Conservation (phyloP, 2,888 invertebrate genomes). For the Hanleya hanleyi region DNA sequence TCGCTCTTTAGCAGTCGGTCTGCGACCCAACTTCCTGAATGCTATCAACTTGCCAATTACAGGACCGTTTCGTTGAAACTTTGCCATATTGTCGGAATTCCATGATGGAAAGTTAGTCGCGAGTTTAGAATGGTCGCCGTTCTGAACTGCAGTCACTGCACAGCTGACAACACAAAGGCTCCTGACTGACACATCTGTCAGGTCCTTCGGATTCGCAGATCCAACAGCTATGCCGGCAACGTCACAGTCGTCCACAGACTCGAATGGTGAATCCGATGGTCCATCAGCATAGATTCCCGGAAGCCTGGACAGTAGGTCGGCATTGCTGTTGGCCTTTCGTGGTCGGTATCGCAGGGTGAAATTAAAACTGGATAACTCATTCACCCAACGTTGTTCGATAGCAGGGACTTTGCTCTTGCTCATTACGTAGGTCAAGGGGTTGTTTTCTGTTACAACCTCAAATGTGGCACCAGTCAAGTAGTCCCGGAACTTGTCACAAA, state of each 20-base stretch:
- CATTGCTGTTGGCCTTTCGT: constrained; percentile 22
- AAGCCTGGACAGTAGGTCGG: constrained; percentile 26
- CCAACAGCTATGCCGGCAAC: not conserved
- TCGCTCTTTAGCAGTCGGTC: too few species aligned
- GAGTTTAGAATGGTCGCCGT: too few species aligned
- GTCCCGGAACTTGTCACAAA: constrained; percentile 32
- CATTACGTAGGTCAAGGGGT: constrained; percentile 17
- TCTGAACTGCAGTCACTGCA: too few species aligned
- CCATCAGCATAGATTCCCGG: not conserved
- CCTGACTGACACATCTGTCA: too few species aligned
- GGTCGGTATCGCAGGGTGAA: constrained; percentile 20
- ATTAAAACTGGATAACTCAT: constrained; percentile 24
- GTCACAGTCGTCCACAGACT: not conserved
- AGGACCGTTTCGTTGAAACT: too few species aligned
- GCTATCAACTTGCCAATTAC: too few species aligned
- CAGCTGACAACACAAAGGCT: too few species aligned
- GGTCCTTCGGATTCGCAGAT: not conserved
- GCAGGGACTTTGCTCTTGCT: constrained; percentile 23
- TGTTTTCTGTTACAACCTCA: constrained; percentile 26
- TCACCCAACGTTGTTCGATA: constrained; percentile 33
- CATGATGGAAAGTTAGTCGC: not conserved
- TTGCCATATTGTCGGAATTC: not conserved
- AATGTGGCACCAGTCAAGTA: constrained; percentile 28
- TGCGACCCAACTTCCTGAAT: too few species aligned
- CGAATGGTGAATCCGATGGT: not conserved